Evolutionary conservation across 2,797 vertebrate genomes (phyloP).

Genomic region (Rallus crepitans): DNA sequence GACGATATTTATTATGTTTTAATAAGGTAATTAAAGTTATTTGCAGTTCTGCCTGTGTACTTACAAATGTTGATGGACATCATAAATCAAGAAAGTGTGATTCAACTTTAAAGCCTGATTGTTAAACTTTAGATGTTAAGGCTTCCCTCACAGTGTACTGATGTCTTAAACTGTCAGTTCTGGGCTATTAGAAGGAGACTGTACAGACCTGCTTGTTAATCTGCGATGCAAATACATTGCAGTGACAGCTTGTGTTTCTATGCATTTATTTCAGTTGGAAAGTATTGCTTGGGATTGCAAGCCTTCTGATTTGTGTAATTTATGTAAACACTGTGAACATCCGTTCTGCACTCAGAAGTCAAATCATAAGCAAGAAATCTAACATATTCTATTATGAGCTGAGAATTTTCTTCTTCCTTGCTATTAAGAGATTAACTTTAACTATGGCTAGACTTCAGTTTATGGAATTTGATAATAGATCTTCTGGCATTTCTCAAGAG

Average conservation of each 20-base stretch:
- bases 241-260: slow-evolving; percentile 37
- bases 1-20: not conserved
- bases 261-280: slow-evolving; percentile 45
- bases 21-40: slow-evolving; percentile 18
- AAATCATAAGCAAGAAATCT: not conserved
- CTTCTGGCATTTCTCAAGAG: slow-evolving; percentile 2
- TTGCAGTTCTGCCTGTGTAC: not conserved
- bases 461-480: slow-evolving; percentile 47
- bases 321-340: slow-evolving; percentile 51
- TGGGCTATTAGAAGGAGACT: slow-evolving; percentile 4
- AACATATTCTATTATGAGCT: not conserved
- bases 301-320: slow-evolving; percentile 47
- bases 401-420: not conserved
- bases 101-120: not conserved
- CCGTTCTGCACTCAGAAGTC: slow-evolving; percentile 34
- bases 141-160: not conserved
- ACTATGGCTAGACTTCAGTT: not conserved
- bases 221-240: slow-evolving; percentile 29
- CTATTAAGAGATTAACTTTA: slow-evolving; percentile 18
- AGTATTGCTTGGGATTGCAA: slow-evolving; percentile 17
- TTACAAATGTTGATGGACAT: slow-evolving; percentile 23
- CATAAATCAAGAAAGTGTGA: not conserved
- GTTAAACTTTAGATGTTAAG: not conserved
- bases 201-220: slow-evolving; percentile 25
- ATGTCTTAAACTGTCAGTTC: slow-evolving; percentile 17